phyloP scores from a whole-genome alignment of 1,140 invertebrate genomes.

The Megalopta genalis region DNA sequence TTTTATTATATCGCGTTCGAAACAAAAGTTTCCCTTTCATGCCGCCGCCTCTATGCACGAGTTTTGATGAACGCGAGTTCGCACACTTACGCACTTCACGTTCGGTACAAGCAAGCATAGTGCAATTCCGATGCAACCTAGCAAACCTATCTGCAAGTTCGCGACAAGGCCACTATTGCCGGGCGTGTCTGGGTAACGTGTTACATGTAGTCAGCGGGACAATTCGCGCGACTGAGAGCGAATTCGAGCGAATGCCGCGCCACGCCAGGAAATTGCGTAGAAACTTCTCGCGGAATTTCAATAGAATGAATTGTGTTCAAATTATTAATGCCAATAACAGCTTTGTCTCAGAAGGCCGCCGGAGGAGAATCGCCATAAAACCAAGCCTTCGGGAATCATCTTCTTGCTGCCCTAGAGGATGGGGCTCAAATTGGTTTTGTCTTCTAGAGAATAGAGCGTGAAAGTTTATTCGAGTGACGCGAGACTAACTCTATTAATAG shows the following conservation, averaged over 20 bases:
- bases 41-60: too few species aligned
- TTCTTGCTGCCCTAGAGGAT: too few species aligned
- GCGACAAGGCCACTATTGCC: constrained; percentile 32
- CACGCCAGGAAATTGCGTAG: constrained; percentile 38
- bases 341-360: constrained; percentile 22
- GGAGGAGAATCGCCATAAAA: constrained; percentile 17
- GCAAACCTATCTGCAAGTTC: constrained; percentile 43
- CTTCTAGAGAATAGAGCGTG: too few species aligned
- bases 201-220: constrained; percentile 23
- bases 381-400: background rate
- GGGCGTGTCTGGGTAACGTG: constrained; percentile 9
- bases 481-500: too few species aligned
- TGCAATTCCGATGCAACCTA: constrained; percentile 2
- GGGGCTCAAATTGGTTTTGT: too few species aligned
- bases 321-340: constrained; percentile 40
- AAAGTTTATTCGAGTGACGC: too few species aligned
- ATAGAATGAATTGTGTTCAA: constrained; percentile 29
- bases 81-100: background rate
- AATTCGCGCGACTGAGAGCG: constrained; percentile 27
- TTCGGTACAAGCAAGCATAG: background rate
- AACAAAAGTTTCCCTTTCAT: too few species aligned
- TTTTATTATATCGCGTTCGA: too few species aligned
- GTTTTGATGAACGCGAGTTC: background rate
- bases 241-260: constrained; percentile 19
- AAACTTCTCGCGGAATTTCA: constrained; percentile 53